Conservation (phyloP, 2,888 invertebrate genomes). For the Pseudococcus jackbeardsleyi region DNA sequence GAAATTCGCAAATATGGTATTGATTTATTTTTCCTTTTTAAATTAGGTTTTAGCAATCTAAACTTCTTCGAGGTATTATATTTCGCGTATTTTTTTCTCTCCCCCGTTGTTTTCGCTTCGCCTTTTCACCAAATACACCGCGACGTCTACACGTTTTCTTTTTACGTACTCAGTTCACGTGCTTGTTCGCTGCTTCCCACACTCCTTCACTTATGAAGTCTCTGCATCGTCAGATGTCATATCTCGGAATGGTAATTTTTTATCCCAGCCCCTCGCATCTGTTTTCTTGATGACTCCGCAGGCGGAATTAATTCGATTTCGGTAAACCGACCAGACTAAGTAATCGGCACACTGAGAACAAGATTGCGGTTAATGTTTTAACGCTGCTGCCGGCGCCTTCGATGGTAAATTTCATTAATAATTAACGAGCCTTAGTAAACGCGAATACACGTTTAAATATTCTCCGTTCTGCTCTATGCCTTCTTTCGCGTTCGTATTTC, state of each 20-base stretch:
- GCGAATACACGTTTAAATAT: not conserved
- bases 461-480: not conserved
- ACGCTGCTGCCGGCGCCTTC: not conserved
- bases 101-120: not conserved
- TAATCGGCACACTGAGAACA: not conserved
- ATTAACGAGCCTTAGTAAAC: not conserved
- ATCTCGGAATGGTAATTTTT: constrained; percentile 20
- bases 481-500: not conserved
- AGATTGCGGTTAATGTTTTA: constrained; percentile 14
- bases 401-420: not conserved
- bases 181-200: not conserved
- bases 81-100: not conserved
- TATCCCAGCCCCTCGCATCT: not conserved
- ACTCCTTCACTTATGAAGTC: not conserved
- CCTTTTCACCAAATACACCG: not conserved
- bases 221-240: constrained; percentile 16
- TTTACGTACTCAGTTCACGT: constrained; percentile 32
- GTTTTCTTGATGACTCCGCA: not conserved
- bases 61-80: constrained; percentile 42
- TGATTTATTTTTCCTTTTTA: constrained; percentile 38
- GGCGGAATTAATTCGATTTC: constrained; percentile 7
- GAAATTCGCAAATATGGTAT: constrained; percentile 24
- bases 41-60: constrained; percentile 45
- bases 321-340: not conserved
- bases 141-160: not conserved